These are phyloP conservation scores for Athripsodes cinereus DNA, from an alignment of 2,888 invertebrate species.

Conservation along the genomic window DNA sequence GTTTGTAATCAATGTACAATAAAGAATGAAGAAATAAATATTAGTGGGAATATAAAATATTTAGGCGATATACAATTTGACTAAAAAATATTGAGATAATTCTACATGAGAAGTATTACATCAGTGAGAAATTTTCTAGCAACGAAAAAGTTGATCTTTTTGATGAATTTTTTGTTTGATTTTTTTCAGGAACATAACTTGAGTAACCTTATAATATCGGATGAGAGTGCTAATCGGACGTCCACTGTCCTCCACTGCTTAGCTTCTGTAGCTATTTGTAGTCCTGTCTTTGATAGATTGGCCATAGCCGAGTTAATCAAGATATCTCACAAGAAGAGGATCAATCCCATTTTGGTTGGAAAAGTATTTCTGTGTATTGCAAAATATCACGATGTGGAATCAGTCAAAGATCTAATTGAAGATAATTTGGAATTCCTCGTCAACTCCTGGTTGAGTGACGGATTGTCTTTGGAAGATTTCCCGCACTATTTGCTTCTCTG, in stretches of 20 bases:
- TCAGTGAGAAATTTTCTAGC: too few relatives aligned
- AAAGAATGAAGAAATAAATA: too few relatives aligned
- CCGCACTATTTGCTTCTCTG: conserved; percentile 42
- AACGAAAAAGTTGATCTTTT: too few relatives aligned
- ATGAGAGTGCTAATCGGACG: conserved; percentile 54
- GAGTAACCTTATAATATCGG: conserved; percentile 42
- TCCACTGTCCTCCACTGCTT: conserved; percentile 53
- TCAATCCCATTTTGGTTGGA: conserved; percentile 39
- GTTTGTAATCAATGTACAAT: too few relatives aligned
- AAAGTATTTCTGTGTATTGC: conserved; percentile 43
- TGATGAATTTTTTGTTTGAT: background rate
- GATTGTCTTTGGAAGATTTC: conserved; percentile 38
- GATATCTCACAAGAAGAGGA: conserved; percentile 46
- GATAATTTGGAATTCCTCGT: conserved; percentile 46
- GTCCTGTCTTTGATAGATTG: conserved; percentile 45
- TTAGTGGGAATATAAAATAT: too few relatives aligned
- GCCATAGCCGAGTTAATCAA: conserved; percentile 50
- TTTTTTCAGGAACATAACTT: conserved; percentile 27
- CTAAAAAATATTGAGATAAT: too few relatives aligned
- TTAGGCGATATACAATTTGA: too few relatives aligned
- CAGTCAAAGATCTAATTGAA: conserved; percentile 32
- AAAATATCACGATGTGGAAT: background rate
- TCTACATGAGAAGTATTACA: too few relatives aligned
- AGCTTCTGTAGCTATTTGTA: conserved; percentile 47
- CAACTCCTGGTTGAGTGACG: conserved; percentile 44